Evolutionary conservation across 2,888 invertebrate species (phyloP), one percentile per base, ranked within the genome.

Genomic region (Ophion ventricosus): DNA sequence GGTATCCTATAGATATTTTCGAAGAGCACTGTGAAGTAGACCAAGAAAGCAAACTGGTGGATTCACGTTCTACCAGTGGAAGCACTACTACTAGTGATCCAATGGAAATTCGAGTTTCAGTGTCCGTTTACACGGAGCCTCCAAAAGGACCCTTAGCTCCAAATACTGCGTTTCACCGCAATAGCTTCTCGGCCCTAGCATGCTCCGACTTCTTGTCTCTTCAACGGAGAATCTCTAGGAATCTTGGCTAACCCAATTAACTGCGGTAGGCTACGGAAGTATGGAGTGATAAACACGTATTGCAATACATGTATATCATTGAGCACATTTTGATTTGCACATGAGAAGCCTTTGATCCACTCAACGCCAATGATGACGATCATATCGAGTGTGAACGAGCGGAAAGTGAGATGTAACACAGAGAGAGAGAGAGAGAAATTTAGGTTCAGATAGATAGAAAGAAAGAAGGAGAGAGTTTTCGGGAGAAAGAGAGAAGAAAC

Each of bases 231-330:
- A 56, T 63, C 76, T 59, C 59, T 23, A 57, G 35, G 57, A 69
- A 67, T 70, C 66, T 70, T 74, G 66, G 69, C 81, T 84, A 78
- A 84, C 74, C 74, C 67, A 78, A 84, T 84, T 84, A 64, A 25
- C 17, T 11, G 25, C 67, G 54, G 72, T 54, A 29, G 43, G 29
- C 23, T 84, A 57, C 70, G 69, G 61, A 57, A 70, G 25, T 70
- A 81, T 81, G 43, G 64, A 11, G 64, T 66, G n/a, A 59, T 17
- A 54, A 35, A 23, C 26, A 35, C 56, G 49, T 29, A 54, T 8
- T 70, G 49, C 73, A n/a, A 26, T 35, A 35, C 35, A 35, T 54
- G 57, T 49, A 29, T 59, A 29, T 40, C 66, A 76, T 73, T 61
- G 43, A 57, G 56, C 35, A 23, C n/a, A 43, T 25, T n/a, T 26